Evolutionary conservation across 2,113 vertebrate genomes (phyloP).

Genomic region (Daboia siamensis): DNA sequence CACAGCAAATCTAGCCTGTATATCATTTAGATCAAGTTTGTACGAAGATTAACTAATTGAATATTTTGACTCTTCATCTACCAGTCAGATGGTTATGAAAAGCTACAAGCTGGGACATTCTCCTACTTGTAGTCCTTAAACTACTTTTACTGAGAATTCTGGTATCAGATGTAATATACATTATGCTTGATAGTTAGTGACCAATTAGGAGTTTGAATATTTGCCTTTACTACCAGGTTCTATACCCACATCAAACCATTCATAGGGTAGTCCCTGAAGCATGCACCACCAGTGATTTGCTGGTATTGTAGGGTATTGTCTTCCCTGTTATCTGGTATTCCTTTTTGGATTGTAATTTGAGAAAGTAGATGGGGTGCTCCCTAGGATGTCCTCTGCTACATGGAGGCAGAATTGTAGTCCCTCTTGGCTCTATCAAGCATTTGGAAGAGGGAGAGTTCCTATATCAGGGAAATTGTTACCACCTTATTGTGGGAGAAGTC

Average conservation of each 20-base stretch:
- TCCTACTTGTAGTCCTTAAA: background rate
- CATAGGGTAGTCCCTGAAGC: background rate
- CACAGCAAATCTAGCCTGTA: background rate
- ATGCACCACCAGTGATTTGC: background rate
- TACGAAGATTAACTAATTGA: background rate
- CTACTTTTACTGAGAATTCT: background rate
- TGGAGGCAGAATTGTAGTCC: background rate
- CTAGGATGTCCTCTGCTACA: background rate
- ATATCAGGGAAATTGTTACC: background rate
- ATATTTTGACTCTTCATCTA: background rate
- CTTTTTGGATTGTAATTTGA: background rate
- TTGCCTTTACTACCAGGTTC: background rate
- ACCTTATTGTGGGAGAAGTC: background rate
- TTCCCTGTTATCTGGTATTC: background rate
- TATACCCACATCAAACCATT: background rate
- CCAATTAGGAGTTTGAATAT: background rate
- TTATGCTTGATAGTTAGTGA: background rate
- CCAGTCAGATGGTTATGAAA: background rate
- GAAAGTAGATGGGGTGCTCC: background rate
- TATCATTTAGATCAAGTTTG: background rate
- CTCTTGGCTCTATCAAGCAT: background rate
- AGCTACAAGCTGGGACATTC: background rate
- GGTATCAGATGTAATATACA: background rate
- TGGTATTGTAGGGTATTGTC: background rate
- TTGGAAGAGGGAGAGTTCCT: background rate